These are phyloP conservation scores for Climacteris rufus DNA, from an alignment of 2,113 vertebrate genomes.

Conservation along the genomic window DNA sequence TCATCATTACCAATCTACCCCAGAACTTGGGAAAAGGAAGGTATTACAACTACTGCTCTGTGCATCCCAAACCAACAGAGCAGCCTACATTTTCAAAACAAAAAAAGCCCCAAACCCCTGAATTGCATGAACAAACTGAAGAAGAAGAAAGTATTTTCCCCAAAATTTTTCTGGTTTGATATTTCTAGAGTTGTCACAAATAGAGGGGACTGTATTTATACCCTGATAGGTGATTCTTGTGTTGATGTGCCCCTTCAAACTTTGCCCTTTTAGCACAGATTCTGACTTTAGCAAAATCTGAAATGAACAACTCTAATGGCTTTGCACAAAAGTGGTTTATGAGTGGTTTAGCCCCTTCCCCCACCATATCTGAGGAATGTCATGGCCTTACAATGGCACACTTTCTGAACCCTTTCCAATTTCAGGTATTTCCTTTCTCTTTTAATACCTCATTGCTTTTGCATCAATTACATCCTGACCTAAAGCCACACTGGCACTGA, in stretches of 20 bases:
- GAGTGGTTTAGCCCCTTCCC: background rate
- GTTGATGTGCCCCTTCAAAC: background rate
- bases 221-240: background rate
- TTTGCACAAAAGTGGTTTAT: constrained; percentile 23
- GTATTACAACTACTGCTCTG: background rate
- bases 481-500: constrained; percentile 68
- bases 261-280: background rate
- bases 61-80: background rate
- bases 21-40: background rate
- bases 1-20: background rate
- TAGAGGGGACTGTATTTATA: background rate
- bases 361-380: background rate
- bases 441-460: constrained; percentile 78
- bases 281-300: constrained; percentile 8
- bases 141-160: background rate
- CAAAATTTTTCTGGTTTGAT: background rate
- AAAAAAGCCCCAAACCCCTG: background rate
- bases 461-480: constrained; percentile 77
- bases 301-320: constrained; percentile 17
- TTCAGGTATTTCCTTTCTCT: constrained; percentile 72
- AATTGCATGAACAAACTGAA: background rate
- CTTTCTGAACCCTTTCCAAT: constrained; percentile 72
- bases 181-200: background rate
- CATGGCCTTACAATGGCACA: constrained; percentile 48
- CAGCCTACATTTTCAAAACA: background rate